Evolutionary conservation across 1,140 invertebrate genomes (phyloP), one percentile per base, ranked within the genome.

Genomic region (Papilio helenus): DNA sequence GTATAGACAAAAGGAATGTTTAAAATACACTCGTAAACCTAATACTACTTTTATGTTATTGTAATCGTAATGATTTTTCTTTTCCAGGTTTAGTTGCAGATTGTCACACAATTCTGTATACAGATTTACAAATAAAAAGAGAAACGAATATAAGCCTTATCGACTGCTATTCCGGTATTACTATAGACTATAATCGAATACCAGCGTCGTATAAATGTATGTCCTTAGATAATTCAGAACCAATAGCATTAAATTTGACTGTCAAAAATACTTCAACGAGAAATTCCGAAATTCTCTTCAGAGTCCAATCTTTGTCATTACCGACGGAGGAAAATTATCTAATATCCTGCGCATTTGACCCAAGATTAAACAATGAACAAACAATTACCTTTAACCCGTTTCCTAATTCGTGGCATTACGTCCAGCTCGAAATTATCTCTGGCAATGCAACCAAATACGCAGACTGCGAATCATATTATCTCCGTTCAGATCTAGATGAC

Each of bases 351-450:
- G 84, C 83, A 18, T 93, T 93, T 72, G 88, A 92, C 82, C 89
- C 92, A 4, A 84, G 77, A 82, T 72, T 81, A 23, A 86, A 81
- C 26, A 85, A 86, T 26, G 77, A 82, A 7, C 86, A 89, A 34
- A 86, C 82, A 2, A 79, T 96, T 14, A 81, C 86, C 0, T 97
- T 97, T 82, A 93, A 91, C 23, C 95, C 96, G 0, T 94, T 95
- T 71, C 93, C 95, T 39, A 93, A 90, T 61, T 84, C 94, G 5
- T 96, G 96, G 93, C 96, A 97, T 86, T 97, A 96, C 83, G 90
- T 96, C 3, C 85, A 92, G 29, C 81, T 96, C 81, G 90, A 91
- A 10, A 74, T 81, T 26, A 58, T 87, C 23, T 78, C 76, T 76
- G 85, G 82, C 20, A 92, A 92, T 72, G 76, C 83, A 18, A 83